Conservation (phyloP, 2,888 invertebrate species). For the Steinernema carpocapsae region DNA sequence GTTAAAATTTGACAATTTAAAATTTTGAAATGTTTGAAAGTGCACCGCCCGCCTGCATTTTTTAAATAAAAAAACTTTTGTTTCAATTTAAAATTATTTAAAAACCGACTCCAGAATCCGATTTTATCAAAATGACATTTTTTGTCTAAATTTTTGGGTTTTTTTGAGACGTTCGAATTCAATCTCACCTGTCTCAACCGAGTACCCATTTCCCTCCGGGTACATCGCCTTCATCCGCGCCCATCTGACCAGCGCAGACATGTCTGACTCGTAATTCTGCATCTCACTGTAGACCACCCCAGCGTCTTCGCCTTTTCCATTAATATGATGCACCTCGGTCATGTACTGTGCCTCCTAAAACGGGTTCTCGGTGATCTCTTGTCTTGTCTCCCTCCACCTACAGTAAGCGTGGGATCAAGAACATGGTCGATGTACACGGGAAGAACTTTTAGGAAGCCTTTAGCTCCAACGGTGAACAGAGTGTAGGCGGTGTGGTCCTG, state of each 20-base stretch:
- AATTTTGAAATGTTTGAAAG: too few relatives aligned
- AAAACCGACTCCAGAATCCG: too few relatives aligned
- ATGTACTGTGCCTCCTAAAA: constrained; percentile 80
- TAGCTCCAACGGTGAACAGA: constrained; percentile 83
- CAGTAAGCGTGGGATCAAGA: constrained; percentile 81
- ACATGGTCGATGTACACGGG: constrained; percentile 90
- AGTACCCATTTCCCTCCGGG: constrained; percentile 83
- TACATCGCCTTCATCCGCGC: constrained; percentile 71
- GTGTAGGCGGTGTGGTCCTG: constrained; percentile 87
- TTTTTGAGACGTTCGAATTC: too few relatives aligned
- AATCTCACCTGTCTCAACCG: constrained; percentile 78
- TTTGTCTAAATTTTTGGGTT: too few relatives aligned
- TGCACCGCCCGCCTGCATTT: too few relatives aligned
- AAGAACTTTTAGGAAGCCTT: constrained; percentile 84
- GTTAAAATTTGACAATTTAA: too few relatives aligned
- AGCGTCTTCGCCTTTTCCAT: constrained; percentile 84
- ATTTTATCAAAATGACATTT: neutral
- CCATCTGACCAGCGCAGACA: constrained; percentile 60
- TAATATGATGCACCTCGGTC: constrained; percentile 90
- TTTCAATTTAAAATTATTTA: too few relatives aligned
- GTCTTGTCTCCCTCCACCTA: constrained; percentile 52
- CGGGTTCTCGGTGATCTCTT: neutral
- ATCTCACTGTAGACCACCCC: constrained; percentile 96
- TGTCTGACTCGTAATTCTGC: constrained; percentile 72
- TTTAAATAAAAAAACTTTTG: too few relatives aligned